phyloP scores from a whole-genome alignment of 1,140 invertebrate species.

The Eupristina koningsbergeri region DNA sequence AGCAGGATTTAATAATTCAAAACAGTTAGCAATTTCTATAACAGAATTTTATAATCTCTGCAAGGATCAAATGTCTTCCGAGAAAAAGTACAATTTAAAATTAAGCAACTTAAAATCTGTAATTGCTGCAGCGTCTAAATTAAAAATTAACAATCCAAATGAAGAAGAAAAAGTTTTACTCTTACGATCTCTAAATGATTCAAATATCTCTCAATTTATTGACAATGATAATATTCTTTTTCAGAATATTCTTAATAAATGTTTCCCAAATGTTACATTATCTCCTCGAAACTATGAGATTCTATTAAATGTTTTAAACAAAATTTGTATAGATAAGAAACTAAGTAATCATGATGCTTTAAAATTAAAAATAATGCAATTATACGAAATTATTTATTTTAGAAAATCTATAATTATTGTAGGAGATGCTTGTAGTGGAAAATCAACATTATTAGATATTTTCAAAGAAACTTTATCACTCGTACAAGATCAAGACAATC shows the following conservation, averaged over 20 bases:
- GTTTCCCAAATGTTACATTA: slow-evolving; percentile 77
- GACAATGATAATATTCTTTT: slow-evolving; percentile 78
- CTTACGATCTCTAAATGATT: slow-evolving; percentile 78
- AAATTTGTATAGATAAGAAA: slow-evolving; percentile 69
- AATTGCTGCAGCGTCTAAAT: slow-evolving; percentile 75
- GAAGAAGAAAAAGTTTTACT: slow-evolving; percentile 75
- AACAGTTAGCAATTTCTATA: slow-evolving; percentile 77
- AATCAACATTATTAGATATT: slow-evolving; percentile 71
- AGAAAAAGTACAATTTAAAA: slow-evolving; percentile 78
- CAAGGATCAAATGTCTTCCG: slow-evolving; percentile 76
- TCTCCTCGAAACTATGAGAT: slow-evolving; percentile 73
- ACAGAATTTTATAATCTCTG: slow-evolving; percentile 77
- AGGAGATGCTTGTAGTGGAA: slow-evolving; percentile 76
- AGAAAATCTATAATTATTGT: slow-evolving; percentile 74
- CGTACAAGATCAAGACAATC: slow-evolving; percentile 57
- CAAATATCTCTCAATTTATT: slow-evolving; percentile 80
- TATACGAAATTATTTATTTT: slow-evolving; percentile 81
- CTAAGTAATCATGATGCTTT: slow-evolving; percentile 75
- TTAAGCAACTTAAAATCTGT: slow-evolving; percentile 74
- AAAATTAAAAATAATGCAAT: slow-evolving; percentile 77
- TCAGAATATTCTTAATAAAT: slow-evolving; percentile 77
- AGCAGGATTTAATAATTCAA: slow-evolving; percentile 77
- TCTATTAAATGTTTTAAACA: slow-evolving; percentile 64
- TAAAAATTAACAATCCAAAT: slow-evolving; percentile 77
- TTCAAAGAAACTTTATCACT: slow-evolving; percentile 73